A percentile compares a stretch with the other conserved stretches of the same genome.
phyloP scores from a whole-genome alignment of 1,140 invertebrate genomes.

The Sycobia sp. region DNA sequence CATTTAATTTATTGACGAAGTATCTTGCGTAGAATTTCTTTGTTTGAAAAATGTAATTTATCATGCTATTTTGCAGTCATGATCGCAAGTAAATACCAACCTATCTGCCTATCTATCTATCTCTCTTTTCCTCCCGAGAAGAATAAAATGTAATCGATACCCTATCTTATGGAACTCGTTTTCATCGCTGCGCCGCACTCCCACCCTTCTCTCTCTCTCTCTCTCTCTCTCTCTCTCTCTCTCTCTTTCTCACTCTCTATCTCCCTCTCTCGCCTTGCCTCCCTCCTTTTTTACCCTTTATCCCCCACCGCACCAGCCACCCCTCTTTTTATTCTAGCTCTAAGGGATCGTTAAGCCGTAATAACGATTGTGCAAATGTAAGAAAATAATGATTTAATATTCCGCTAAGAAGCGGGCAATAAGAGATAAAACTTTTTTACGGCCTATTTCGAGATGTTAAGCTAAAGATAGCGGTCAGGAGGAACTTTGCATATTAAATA shows the following conservation, averaged over 20 bases:
- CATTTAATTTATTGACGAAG: too few relatives aligned
- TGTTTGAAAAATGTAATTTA: too few relatives aligned
- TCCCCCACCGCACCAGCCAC: neutral
- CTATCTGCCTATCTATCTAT: too few relatives aligned
- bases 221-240: neutral
- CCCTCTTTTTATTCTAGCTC: constrained; percentile 16
- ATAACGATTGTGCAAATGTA: constrained; percentile 35
- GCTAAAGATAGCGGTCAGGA: constrained; percentile 10
- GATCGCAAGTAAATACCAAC: too few relatives aligned
- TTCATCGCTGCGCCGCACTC: too few relatives aligned
- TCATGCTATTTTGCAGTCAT: too few relatives aligned
- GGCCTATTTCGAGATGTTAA: constrained; percentile 21
- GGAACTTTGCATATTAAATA: constrained; percentile 32
- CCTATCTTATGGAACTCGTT: constrained; percentile 31
- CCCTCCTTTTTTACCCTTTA: neutral
- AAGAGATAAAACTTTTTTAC: constrained; percentile 31
- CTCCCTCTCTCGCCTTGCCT: neutral
- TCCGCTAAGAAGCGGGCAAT: constrained; percentile 29
- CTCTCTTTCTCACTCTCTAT: neutral
- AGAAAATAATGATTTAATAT: constrained; percentile 36
- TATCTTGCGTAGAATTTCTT: too few relatives aligned
- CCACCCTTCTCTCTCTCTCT: constrained; percentile 13
- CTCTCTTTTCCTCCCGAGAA: constrained; percentile 25
- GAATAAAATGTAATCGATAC: constrained; percentile 37
- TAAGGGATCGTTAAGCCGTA: constrained; percentile 27